Base-by-base conservation (phyloP, 1,140 invertebrate species). In the Lasioglossum baleicum region DNA sequence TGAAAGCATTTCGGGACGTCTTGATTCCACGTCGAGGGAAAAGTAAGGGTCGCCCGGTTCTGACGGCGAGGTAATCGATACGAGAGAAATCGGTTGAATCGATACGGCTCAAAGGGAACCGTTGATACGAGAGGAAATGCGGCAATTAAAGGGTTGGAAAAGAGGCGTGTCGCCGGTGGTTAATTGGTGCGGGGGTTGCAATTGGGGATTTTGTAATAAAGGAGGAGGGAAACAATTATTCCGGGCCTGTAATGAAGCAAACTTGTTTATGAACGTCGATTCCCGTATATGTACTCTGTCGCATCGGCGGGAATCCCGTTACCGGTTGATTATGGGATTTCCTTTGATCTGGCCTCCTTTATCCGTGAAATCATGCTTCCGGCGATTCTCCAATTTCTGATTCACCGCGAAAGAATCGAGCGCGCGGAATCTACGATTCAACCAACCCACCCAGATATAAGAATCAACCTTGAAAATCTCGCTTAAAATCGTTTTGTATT, bases 231-330 rank as follows among this genome's bases (percentile, higher is more conserved):
- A 58, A 69, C 74, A 76, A 76, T 76, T 76, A 76, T 76, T 44
- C 65, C 53, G 40, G 53, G 1, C 66, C 61, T 67, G 74, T 76
- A 76, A 76, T 69, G 74, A 76, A 76, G 65, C 74, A 56, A 69
- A 69, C 74, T 76, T 76, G 74, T 76, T 76, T 76, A 76, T 76
- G 74, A 60, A 53, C 74, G 68, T 69, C 74, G 74, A 76, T 76
- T 76, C 58, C 66, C 31, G 17, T 42, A 60, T 60, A n/a, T n/a
- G n/a, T n/a, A 35, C 17, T 40, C 35, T 51, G 35, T 40, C 51
- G 42, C 31, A 42, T 42, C 66, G 65, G 26, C 11, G 65, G 22
- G 44, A 67, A 67, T 22, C 44, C n/a, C 22, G 65, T 67, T 67
- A 67, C n/a, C 53, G 63, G 22, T 69, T 61, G 65, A 76, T 76